These are phyloP conservation scores for Vultur gryphus DNA, from an alignment of 2,797 vertebrate species.

Conservation along the genomic window DNA sequence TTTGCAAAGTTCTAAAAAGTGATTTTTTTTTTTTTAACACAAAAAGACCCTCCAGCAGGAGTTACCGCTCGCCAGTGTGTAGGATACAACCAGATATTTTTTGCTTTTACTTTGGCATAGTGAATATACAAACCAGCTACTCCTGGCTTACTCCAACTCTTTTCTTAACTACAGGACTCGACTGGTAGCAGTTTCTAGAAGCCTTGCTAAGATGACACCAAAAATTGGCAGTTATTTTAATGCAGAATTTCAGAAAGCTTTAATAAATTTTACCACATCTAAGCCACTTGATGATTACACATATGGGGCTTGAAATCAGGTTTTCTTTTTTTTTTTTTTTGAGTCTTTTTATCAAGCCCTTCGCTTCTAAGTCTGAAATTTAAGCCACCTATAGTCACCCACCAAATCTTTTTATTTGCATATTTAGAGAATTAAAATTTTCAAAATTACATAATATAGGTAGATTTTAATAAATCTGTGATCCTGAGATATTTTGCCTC, in stretches of 20 bases:
- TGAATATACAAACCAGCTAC: background rate
- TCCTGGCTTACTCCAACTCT: background rate
- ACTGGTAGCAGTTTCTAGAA: background rate
- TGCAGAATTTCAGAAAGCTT: background rate
- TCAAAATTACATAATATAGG: background rate
- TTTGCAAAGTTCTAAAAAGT: background rate
- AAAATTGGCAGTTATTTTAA: background rate
- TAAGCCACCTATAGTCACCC: background rate
- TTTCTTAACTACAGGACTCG: background rate
- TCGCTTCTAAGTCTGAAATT: background rate
- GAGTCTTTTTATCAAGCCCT: background rate
- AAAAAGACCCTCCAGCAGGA: background rate
- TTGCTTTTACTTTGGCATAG: background rate
- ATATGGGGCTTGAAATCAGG: background rate
- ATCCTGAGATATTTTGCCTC: conserved; percentile 28
- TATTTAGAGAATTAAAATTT: conserved; percentile 11
- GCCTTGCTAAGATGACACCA: background rate
- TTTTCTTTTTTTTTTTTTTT: background rate
- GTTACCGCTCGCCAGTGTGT: background rate
- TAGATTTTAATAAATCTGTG: conserved; percentile 15
- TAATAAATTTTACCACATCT: background rate
- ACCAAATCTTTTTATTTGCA: background rate
- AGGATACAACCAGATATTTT: background rate
- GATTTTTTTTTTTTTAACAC: background rate
- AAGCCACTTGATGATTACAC: background rate